Conservation (phyloP, 2,113 vertebrate genomes). For the Naja naja region DNA sequence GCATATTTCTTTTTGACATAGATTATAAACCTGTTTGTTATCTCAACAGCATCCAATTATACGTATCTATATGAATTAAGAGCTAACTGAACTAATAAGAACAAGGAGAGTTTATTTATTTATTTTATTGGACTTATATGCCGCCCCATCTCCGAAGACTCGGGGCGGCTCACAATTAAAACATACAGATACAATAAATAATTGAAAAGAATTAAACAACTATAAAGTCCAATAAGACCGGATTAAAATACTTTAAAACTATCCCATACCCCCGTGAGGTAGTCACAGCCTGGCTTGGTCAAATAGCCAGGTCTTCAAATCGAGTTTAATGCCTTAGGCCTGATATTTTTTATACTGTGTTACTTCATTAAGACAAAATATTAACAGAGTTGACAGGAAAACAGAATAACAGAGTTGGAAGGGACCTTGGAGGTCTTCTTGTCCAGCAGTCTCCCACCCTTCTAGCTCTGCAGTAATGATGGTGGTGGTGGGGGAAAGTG, state of each 20-base stretch:
- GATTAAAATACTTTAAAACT: too few relatives aligned
- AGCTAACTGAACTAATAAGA: constrained; percentile 18
- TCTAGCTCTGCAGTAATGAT: too few relatives aligned
- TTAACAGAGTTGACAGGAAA: neutral
- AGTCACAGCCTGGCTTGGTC: too few relatives aligned
- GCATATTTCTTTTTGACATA: neutral
- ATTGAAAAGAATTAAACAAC: too few relatives aligned
- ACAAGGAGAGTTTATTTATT: constrained; percentile 14
- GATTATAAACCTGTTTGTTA: neutral
- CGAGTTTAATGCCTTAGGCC: constrained; percentile 27
- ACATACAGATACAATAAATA: too few relatives aligned
- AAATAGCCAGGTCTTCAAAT: too few relatives aligned
- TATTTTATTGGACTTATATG: too few relatives aligned
- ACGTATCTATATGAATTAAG: neutral
- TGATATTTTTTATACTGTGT: neutral
- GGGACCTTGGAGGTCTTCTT: neutral
- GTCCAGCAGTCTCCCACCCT: neutral
- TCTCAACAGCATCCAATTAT: constrained; percentile 5
- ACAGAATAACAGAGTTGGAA: neutral
- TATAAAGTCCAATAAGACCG: too few relatives aligned
- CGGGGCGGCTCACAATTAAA: too few relatives aligned
- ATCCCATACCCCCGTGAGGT: too few relatives aligned
- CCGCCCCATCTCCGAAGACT: too few relatives aligned
- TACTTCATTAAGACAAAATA: constrained; percentile 13
- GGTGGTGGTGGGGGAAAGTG: too few relatives aligned